Evolutionary conservation across 2,888 invertebrate genomes (phyloP).

Genomic region (Lasioglossum oenotherae): DNA sequence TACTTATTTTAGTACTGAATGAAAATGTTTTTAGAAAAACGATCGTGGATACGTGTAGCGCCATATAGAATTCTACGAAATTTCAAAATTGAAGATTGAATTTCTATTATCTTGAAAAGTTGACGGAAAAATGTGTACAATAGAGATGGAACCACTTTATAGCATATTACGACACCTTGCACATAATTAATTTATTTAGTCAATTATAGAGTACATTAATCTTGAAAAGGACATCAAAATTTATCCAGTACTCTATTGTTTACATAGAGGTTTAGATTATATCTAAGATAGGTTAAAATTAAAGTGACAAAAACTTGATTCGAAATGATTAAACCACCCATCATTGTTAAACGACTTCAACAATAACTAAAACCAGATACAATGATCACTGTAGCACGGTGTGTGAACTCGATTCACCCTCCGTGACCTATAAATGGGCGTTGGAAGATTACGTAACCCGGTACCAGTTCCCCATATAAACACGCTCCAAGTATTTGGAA

Average conservation of each 20-base stretch:
- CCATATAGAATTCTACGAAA: too few species aligned
- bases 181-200: too few species aligned
- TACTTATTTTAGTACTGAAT: too few species aligned
- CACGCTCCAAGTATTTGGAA: neutral
- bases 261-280: too few species aligned
- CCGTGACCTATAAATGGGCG: constrained; percentile 60
- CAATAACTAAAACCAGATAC: neutral
- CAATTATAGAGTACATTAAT: too few species aligned
- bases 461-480: constrained; percentile 16
- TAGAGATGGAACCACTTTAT: too few species aligned
- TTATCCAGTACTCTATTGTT: neutral
- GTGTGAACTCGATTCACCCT: constrained; percentile 35
- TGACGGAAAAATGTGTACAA: too few species aligned
- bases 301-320: neutral
- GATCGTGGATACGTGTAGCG: too few species aligned
- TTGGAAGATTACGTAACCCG: constrained; percentile 55
- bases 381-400: neutral
- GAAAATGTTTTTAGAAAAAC: too few species aligned
- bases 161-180: too few species aligned
- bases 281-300: neutral
- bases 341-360: neutral
- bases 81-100: too few species aligned
- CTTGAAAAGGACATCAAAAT: neutral
- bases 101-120: too few species aligned
- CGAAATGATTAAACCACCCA: neutral